phyloP scores from a whole-genome alignment of 2,888 invertebrate genomes.

The Malthinus seriepunctatus region DNA sequence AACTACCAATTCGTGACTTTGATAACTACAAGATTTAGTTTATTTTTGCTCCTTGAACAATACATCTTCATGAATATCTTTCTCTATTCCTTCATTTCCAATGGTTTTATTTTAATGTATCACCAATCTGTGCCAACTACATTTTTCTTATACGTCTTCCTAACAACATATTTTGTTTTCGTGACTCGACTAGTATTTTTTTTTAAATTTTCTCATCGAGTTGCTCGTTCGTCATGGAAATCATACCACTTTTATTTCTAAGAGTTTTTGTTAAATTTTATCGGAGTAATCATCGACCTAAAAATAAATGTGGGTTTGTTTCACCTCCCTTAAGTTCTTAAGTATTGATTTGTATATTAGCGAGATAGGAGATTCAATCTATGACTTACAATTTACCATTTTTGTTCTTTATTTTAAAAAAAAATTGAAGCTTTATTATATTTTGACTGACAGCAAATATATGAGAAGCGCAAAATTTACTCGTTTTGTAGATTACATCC shows the following conservation, averaged over 20 bases:
- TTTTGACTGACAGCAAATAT: neutral
- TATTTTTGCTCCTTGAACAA: conserved; percentile 16
- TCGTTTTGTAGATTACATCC: conserved; percentile 17
- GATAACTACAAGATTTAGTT: conserved; percentile 23
- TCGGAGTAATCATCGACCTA: conserved; percentile 9
- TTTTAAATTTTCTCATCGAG: conserved; percentile 15
- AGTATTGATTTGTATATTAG: conserved; percentile 7
- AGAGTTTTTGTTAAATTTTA: conserved; percentile 8
- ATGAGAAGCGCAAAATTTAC: conserved; percentile 1
- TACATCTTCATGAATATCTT: conserved; percentile 25
- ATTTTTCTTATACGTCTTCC: conserved; percentile 17
- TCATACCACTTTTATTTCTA: conserved; percentile 9
- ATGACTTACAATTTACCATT: too few species aligned
- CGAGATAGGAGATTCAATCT: conserved; percentile 1
- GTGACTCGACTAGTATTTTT: conserved; percentile 14
- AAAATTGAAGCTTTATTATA: too few species aligned
- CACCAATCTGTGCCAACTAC: conserved; percentile 25
- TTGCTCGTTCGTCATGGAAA: conserved; percentile 19
- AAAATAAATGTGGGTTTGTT: conserved; percentile 10
- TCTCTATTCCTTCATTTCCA: conserved; percentile 22
- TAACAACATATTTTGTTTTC: conserved; percentile 21
- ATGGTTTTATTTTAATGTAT: conserved; percentile 27
- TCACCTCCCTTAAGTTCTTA: neutral
- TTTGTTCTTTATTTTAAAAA: too few species aligned
- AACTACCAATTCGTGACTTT: conserved; percentile 20